Percentiles rank a stretch among this genome's conserved stretches.
phyloP scores from a whole-genome alignment of 2,113 vertebrate genomes.

The Myrmecobius fasciatus region DNA sequence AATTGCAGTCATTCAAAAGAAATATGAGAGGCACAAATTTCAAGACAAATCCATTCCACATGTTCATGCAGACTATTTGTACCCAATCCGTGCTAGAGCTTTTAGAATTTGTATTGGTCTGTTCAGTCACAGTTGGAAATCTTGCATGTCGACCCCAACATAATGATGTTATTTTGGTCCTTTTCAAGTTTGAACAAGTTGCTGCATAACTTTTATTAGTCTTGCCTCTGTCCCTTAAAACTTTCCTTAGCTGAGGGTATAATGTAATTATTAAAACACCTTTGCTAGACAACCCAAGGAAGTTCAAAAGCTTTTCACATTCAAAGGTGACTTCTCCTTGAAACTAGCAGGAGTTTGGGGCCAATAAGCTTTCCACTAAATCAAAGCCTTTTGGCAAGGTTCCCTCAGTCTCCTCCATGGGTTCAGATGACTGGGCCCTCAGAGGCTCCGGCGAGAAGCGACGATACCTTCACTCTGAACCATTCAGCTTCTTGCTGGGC shows the following conservation, averaged over 20 bases:
- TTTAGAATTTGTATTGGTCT: background rate
- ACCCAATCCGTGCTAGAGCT: background rate
- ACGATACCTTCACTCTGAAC: background rate
- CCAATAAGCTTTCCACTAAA: background rate
- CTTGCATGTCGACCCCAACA: no score
- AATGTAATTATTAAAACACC: background rate
- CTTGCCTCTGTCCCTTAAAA: background rate
- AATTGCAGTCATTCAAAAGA: background rate
- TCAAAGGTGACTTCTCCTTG: constrained; percentile 1
- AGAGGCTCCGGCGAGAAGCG: constrained; percentile 15
- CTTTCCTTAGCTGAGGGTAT: background rate
- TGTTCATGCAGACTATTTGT: background rate
- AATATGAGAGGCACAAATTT: background rate
- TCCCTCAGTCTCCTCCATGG: constrained; percentile 32
- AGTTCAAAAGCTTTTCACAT: background rate
- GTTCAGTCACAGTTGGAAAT: background rate
- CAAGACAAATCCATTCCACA: background rate
- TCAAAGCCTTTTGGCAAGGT: background rate
- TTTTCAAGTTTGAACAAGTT: background rate
- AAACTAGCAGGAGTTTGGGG: constrained; percentile 38
- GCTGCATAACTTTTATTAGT: background rate
- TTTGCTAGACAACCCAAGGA: background rate
- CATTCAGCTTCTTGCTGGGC: background rate
- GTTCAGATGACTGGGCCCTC: constrained; percentile 28
- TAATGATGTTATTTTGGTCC: background rate